Evolutionary conservation across 2,888 invertebrate species (phyloP).

Genomic region (Hipparchia semele): DNA sequence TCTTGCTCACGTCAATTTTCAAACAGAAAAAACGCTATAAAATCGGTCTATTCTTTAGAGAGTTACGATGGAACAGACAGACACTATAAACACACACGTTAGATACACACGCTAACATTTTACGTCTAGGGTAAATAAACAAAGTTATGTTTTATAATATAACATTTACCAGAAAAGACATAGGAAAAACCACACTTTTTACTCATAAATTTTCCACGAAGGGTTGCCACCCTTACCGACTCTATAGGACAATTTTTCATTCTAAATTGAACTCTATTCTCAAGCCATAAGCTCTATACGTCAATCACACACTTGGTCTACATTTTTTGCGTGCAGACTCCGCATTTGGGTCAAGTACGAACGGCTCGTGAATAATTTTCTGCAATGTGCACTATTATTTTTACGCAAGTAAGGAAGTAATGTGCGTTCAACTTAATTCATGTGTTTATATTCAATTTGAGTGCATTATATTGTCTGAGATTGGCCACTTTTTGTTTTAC

Average conservation of each 20-base stretch:
- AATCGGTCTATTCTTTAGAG: too few relatives aligned
- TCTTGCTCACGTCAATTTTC: too few relatives aligned
- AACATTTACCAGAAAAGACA: neutral
- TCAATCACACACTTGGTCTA: conserved; percentile 21
- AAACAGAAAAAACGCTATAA: too few relatives aligned
- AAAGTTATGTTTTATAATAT: too few relatives aligned
- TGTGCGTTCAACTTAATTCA: conserved; percentile 24
- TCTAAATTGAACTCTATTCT: conserved; percentile 14
- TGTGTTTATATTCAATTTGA: conserved; percentile 32
- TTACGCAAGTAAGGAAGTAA: conserved; percentile 46
- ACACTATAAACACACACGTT: too few relatives aligned
- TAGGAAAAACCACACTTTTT: neutral
- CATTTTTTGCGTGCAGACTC: conserved; percentile 34
- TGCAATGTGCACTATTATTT: conserved; percentile 51
- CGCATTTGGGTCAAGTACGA: conserved; percentile 58
- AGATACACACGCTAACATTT: too few relatives aligned
- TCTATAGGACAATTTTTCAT: conserved; percentile 1
- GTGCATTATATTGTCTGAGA: conserved; percentile 11
- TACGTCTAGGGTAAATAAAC: too few relatives aligned
- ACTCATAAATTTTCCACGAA: neutral
- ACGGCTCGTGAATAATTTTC: conserved; percentile 58
- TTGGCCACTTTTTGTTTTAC: too few relatives aligned
- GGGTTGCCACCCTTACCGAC: conserved; percentile 8
- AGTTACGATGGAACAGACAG: too few relatives aligned
- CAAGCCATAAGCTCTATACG: conserved; percentile 5